Base-by-base conservation (phyloP, 2,797 vertebrate genomes). In the Labeo calbasu region DNA sequence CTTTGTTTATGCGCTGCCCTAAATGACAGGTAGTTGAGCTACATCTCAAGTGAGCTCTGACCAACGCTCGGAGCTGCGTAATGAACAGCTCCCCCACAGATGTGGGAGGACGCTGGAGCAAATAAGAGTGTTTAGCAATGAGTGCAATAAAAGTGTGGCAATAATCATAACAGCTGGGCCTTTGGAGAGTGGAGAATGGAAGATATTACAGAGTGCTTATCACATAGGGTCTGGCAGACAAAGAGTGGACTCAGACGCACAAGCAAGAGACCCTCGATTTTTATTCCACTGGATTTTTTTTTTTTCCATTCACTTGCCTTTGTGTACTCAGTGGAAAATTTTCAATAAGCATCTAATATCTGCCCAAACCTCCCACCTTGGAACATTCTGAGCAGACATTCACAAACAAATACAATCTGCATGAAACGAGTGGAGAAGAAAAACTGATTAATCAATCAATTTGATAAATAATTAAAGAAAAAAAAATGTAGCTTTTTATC, bases 381-480 rank as follows among this genome's bases (percentile, higher is more conserved):
- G 68, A 86, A 83, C 89, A 91, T 82, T 89, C 88, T 77, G 88
- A 88, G 84, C 91, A 88, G 87, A 88, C 87, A 86, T 92, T 89
- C 89, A 73, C 89, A 89, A 93, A 91, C 90, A 82, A 89, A 90
- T 91, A 90, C 91, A 92, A 93, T 92, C 93, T 93, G 92, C 90
- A 90, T n/a, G 70, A 65, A 61, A 87, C 81, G 84, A 89, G 85
- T 84, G 82, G 75, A 81, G 68, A 85, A 57, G 65, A 51, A 87
- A 59, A 77, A 59, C 13, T 14, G 28, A 75, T 40, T 40, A 40
- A 76, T 53, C 51, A 36, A 57, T 76, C 12, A 40, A 77, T 66
- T 46, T 68, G 28, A 40, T 51, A 43, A 65, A 46, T 3, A 61
- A 61, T 61, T 61, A 43, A 59, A 46, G 36, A 9, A 36, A 36